A percentile compares a stretch with the other conserved stretches of the same genome.
Evolutionary conservation across 2,888 invertebrate genomes (phyloP).

Genomic region (Alloplasta piceator): DNA sequence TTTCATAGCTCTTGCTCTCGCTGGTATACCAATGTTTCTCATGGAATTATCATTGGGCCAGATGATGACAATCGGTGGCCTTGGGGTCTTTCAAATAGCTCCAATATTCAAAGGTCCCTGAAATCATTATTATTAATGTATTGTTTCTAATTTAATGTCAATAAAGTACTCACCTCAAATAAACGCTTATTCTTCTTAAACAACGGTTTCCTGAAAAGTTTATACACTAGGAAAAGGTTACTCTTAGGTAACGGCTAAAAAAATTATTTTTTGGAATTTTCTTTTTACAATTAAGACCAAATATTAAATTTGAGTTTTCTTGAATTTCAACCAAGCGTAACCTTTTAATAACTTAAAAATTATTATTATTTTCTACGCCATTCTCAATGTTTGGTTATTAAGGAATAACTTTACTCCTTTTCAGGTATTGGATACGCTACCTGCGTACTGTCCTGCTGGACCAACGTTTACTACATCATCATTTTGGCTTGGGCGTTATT

Average conservation of each 20-base stretch:
- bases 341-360: not conserved
- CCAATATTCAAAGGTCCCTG: conserved; percentile 85
- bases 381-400: conserved; percentile 1
- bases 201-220: too few relatives aligned
- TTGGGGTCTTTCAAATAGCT: conserved; percentile 85
- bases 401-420: conserved; percentile 38
- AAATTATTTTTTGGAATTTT: too few relatives aligned
- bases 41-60: conserved; percentile 87
- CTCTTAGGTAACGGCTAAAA: too few relatives aligned
- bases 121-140: not conserved
- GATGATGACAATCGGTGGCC: conserved; percentile 85
- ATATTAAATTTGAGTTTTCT: too few relatives aligned
- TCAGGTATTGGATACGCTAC: conserved; percentile 97
- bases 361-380: not conserved
- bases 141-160: not conserved
- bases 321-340: not conserved
- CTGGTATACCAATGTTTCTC: conserved; percentile 86
- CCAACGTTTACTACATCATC: conserved; percentile 99
- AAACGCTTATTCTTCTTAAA: too few relatives aligned
- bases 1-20: conserved; percentile 85
- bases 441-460: conserved; percentile 99
- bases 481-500: conserved; percentile 99
- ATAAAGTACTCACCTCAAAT: too few relatives aligned
- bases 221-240: too few relatives aligned
- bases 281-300: too few relatives aligned